Percentiles rank a stretch among this genome's conserved stretches.
These are phyloP conservation scores for Drosophila aff. DNA, from an alignment of 1,140 invertebrate species.

Conservation along the genomic window DNA sequence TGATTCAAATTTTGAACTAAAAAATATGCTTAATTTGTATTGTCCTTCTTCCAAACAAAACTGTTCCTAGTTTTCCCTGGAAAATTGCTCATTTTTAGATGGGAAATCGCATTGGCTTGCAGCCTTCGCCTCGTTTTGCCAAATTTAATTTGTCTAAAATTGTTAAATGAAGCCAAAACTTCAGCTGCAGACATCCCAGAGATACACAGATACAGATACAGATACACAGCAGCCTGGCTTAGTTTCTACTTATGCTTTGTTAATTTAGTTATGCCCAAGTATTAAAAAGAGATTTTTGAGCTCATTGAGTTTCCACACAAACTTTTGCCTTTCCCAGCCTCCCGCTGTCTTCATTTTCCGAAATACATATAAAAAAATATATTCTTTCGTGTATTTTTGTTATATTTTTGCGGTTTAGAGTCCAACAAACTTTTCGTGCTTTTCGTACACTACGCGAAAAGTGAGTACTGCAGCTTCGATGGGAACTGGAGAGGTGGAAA, in stretches of 20 bases:
- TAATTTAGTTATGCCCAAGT: constrained; percentile 79
- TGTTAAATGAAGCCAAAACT: constrained; percentile 54
- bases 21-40: not conserved
- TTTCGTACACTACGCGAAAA: not conserved
- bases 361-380: not conserved
- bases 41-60: not conserved
- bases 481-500: not conserved
- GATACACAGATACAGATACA: not conserved
- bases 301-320: constrained; percentile 69
- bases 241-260: constrained; percentile 55
- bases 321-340: constrained; percentile 50
- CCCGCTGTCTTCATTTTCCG: not conserved
- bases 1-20: not conserved
- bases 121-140: constrained; percentile 12
- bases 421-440: constrained; percentile 1
- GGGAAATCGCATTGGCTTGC: constrained; percentile 45
- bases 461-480: not conserved
- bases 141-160: constrained; percentile 69
- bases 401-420: not conserved
- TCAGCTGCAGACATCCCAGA: constrained; percentile 20
- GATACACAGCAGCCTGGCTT: constrained; percentile 19
- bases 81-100: constrained; percentile 20
- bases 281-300: constrained; percentile 80
- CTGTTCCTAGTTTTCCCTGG: not conserved
- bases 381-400: constrained; percentile 6